Conservation (phyloP, 2,888 invertebrate species). For the Eupithecia exiguata region DNA sequence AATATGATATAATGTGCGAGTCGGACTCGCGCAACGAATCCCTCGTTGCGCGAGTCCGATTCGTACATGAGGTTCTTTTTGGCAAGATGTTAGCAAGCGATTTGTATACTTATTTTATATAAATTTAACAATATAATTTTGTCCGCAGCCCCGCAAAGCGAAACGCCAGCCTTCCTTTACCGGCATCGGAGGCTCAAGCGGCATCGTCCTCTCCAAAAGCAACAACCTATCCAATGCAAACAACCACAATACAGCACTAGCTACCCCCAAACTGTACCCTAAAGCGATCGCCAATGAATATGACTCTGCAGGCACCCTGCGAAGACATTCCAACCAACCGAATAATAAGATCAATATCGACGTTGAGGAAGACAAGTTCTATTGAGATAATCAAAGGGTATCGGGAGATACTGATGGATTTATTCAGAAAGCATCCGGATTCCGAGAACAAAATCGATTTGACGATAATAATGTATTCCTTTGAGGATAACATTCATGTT, state of each 20-base stretch:
- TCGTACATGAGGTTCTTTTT: too few relatives aligned
- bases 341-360: constrained; percentile 86
- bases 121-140: constrained; percentile 17
- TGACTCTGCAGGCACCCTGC: constrained; percentile 88
- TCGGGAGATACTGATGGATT: constrained; percentile 8
- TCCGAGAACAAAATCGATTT: neutral
- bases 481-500: neutral
- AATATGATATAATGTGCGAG: too few relatives aligned
- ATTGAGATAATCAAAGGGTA: constrained; percentile 63
- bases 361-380: constrained; percentile 87
- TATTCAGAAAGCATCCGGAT: neutral
- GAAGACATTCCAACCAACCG: constrained; percentile 89
- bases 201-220: constrained; percentile 81
- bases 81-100: too few relatives aligned
- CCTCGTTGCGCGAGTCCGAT: too few relatives aligned
- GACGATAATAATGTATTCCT: neutral
- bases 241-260: constrained; percentile 83
- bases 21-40: too few relatives aligned
- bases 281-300: constrained; percentile 90
- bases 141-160: constrained; percentile 74
- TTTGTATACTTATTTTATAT: neutral
- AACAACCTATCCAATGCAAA: constrained; percentile 85
- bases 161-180: constrained; percentile 90
- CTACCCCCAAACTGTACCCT: constrained; percentile 87
- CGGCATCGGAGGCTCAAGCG: constrained; percentile 79